Evolutionary conservation across 1,140 invertebrate genomes (phyloP), one percentile per base, ranked within the genome.

Genomic region (Hycleus cichorii): DNA sequence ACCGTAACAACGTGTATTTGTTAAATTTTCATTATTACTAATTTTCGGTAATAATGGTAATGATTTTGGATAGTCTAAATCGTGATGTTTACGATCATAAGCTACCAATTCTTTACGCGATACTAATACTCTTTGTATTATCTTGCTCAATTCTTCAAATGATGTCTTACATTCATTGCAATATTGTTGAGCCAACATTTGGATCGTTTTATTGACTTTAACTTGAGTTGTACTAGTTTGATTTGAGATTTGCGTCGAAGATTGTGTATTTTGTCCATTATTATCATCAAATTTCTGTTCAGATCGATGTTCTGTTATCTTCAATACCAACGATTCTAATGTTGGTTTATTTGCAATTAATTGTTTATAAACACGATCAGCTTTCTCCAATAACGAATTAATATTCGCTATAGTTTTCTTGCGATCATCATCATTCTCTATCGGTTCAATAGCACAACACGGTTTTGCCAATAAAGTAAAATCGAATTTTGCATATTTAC

Each of bases 401-500:
- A 98, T 96, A 7, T 86, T 88, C 2, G 85, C 83, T 4, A 97
- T 89, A 8, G 94, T 95, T 77, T 97, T 96, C 69, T 94, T 94
- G 1, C 95, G 80, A 75, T 98, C 95, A 65, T 98, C 95, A 69
- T 98, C 95, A 70, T 87, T 96, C 70, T 98, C 95, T 43, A 98
- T 97, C 0, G 93, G 92, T 79, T 98, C 95, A 0, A 97, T 94
- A 18, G 93, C 93, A 76, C 93, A 96, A 69, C 93, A 95, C 0
- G 92, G 88, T 42, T 91, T 83, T 2, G 89, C 93, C 3, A 88
- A 89, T 47, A 98, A 78, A 7, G 90, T 93, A 70, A 91, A 95
- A 76, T 98, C 96, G 74, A 99, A 97, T 75, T 98, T 97, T n/a
- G 95, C 96, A 76, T 98, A 98, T 77, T 98, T 98, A 78, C 95